Conservation (phyloP, 2,113 vertebrate species). For the Notechis scutatus region DNA sequence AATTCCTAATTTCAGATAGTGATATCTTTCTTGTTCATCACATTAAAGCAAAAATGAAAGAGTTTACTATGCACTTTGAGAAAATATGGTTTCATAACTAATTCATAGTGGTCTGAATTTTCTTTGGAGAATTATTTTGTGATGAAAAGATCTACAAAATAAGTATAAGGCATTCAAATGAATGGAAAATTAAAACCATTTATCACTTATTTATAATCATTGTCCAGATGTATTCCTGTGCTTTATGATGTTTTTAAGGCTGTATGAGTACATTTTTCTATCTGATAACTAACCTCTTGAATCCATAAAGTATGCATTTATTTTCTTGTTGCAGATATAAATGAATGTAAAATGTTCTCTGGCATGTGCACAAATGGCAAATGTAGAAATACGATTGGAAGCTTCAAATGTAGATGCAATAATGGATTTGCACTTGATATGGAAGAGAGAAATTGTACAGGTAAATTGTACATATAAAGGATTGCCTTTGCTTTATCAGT, state of each 20-base stretch:
- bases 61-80: background rate
- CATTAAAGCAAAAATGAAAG: background rate
- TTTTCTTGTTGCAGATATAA: conserved; percentile 74
- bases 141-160: background rate
- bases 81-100: background rate
- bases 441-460: conserved; percentile 95
- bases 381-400: conserved; percentile 95
- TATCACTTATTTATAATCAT: background rate
- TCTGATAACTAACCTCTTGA: background rate
- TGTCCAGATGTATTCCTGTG: background rate
- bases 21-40: background rate
- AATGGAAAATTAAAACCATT: background rate
- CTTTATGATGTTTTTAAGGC: background rate
- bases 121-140: background rate
- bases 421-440: conserved; percentile 89
- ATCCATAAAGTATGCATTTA: background rate
- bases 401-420: conserved; percentile 93
- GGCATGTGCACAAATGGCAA: conserved; percentile 85
- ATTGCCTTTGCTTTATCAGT: background rate
- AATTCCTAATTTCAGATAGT: background rate
- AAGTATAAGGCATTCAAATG: background rate
- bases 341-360: conserved; percentile 82
- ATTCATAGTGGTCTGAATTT: background rate
- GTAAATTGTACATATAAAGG: conserved; percentile 56
- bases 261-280: background rate